A percentile compares a stretch with the other conserved stretches of the same genome.
These are phyloP conservation scores for Centruroides sculpturatus DNA, from an alignment of 1,140 invertebrate species.

Conservation along the genomic window DNA sequence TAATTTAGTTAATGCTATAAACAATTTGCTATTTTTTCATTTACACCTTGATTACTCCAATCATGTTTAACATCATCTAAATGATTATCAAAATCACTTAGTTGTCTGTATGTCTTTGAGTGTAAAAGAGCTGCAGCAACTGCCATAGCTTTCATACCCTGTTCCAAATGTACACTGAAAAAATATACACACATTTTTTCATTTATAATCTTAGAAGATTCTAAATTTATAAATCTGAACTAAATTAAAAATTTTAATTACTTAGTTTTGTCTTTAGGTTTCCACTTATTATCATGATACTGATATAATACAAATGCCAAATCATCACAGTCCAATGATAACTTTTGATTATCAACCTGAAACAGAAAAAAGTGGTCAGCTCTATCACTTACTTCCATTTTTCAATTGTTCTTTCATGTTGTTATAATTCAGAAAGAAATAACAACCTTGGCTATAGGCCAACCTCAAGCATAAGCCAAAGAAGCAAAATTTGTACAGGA, in stretches of 20 bases:
- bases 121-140: constrained; percentile 50
- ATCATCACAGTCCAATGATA: constrained; percentile 46
- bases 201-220: neutral
- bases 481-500: too few species aligned
- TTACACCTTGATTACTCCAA: constrained; percentile 60
- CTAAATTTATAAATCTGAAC: neutral
- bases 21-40: constrained; percentile 24
- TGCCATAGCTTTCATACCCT: constrained; percentile 37
- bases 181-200: constrained; percentile 9
- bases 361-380: constrained; percentile 16
- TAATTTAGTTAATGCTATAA: constrained; percentile 6
- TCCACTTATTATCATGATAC: constrained; percentile 54
- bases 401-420: too few species aligned
- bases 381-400: too few species aligned
- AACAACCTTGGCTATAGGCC: too few species aligned
- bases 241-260: constrained; percentile 13
- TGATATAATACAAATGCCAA: constrained; percentile 52
- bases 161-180: constrained; percentile 16
- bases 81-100: constrained; percentile 84
- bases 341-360: constrained; percentile 57
- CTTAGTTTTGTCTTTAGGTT: constrained; percentile 35
- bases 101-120: constrained; percentile 45
- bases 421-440: too few species aligned
- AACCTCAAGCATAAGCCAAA: too few species aligned
- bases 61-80: constrained; percentile 64